Percentiles rank a stretch among this genome's conserved stretches.
These are phyloP conservation scores for Drosophila merina DNA, from an alignment of 2,888 invertebrate genomes.

Conservation along the genomic window DNA sequence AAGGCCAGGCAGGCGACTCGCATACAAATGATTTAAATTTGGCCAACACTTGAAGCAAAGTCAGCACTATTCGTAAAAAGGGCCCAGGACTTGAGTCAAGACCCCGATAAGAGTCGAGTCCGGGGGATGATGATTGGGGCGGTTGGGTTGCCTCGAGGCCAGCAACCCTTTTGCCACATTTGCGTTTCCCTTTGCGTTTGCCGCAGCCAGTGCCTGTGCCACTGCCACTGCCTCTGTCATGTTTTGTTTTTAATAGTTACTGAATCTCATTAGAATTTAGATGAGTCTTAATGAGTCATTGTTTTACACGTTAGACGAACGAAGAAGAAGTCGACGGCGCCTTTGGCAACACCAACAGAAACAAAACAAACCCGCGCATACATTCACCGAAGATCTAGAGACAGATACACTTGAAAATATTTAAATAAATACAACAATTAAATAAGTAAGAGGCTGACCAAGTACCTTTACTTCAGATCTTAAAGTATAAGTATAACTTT, in stretches of 20 bases:
- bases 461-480: background rate
- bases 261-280: conserved; percentile 84
- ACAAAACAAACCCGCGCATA: conserved; percentile 19
- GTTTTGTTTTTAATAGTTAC: conserved; percentile 82
- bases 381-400: background rate
- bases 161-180: conserved; percentile 71
- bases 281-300: conserved; percentile 84
- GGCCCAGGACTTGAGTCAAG: conserved; percentile 55
- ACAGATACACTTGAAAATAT: conserved; percentile 1
- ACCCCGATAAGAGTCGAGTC: conserved; percentile 58
- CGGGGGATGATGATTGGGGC: conserved; percentile 10
- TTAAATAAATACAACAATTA: background rate
- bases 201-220: conserved; percentile 14
- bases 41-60: conserved; percentile 57
- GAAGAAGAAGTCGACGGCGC: conserved; percentile 14
- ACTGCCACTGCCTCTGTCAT: conserved; percentile 49
- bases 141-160: conserved; percentile 44
- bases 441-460: background rate
- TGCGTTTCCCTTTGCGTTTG: conserved; percentile 56
- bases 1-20: conserved; percentile 65
- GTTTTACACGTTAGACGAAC: conserved; percentile 80
- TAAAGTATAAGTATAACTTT: background rate
- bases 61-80: conserved; percentile 67
- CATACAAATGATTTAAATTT: conserved; percentile 72
- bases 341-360: conserved; percentile 26